These are phyloP conservation scores for Graptemys geographica DNA, from an alignment of 2,797 vertebrate species.

Conservation along the genomic window DNA sequence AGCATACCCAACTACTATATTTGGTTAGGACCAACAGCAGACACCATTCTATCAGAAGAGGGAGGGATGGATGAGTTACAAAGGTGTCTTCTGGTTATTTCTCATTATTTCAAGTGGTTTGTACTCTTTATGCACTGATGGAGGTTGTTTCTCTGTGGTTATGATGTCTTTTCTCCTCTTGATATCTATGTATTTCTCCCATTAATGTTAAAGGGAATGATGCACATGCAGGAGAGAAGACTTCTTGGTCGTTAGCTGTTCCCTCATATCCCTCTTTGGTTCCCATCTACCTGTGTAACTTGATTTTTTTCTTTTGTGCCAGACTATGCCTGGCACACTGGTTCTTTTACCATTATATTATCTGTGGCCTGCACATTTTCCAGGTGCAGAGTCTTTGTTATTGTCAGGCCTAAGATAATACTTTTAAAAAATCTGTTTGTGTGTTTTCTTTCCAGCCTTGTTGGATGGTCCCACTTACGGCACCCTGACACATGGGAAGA, in stretches of 20 bases:
- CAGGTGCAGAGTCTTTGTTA: background rate
- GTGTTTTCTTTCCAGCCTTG: background rate
- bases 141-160: background rate
- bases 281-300: too few species aligned
- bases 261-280: background rate
- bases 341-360: accelerated
- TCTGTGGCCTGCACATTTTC: background rate
- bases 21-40: background rate
- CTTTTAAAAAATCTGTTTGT: background rate
- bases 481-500: background rate
- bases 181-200: background rate
- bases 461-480: background rate
- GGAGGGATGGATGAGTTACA: background rate
- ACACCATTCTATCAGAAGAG: background rate
- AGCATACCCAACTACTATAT: background rate
- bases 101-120: background rate
- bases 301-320: accelerated
- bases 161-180: background rate
- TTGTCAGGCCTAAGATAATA: background rate
- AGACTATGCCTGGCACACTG: background rate
- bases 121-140: background rate
- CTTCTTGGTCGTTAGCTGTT: background rate
- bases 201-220: background rate
- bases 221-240: background rate
- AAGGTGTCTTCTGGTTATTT: background rate